Evolutionary conservation across 2,113 vertebrate species (phyloP), one percentile per base, ranked within the genome.

Genomic region (Mesembrinibis cayennensis): DNA sequence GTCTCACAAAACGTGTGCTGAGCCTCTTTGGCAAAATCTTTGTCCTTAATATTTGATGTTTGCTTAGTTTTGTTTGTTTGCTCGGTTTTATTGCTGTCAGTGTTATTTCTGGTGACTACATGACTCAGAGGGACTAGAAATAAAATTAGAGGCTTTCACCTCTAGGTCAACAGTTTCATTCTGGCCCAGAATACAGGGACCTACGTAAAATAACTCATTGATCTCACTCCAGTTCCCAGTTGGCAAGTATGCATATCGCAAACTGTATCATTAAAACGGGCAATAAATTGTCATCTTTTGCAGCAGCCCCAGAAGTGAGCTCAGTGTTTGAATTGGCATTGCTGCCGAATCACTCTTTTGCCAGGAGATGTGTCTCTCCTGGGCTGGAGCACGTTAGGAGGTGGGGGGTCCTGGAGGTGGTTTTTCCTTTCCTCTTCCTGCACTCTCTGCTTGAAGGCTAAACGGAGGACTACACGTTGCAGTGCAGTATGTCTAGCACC

Each of bases 21-120:
- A 95, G 76, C 90, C 78, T 95, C 90, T 90, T 78, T 86, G 90
- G 94, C 95, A 92, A 92, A 87, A 52, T 77, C 90, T 79, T 94
- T 77, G 27, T 71, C 82, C 93, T 95, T 72, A 56, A 73, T 94
- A 90, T 93, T 95, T 97, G 85, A 91, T 87, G 95, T 98, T 97
- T 92, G 90, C 94, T 97, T 93, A 80, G 69, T 95, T 96, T 95
- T 97, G 93, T 97, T 97, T 95, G 91, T 97, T 97, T 97, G 80
- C 96, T 95, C 5, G 9, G 59, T 67, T 94, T 96, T 95, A 83
- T 95, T 95, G 80, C 87, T 97, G 95, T 97, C 92, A 96, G 82
- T 96, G 82, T 97, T 86, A 93, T 97, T 97, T 96, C 95, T 98
- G 90, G 96, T 96, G 95, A 98, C 78, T 94, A 90, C 96, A 96